Evolutionary conservation across 1,140 invertebrate genomes (phyloP), one percentile per base, ranked within the genome.

Genomic region (Cyclargus thomasi): DNA sequence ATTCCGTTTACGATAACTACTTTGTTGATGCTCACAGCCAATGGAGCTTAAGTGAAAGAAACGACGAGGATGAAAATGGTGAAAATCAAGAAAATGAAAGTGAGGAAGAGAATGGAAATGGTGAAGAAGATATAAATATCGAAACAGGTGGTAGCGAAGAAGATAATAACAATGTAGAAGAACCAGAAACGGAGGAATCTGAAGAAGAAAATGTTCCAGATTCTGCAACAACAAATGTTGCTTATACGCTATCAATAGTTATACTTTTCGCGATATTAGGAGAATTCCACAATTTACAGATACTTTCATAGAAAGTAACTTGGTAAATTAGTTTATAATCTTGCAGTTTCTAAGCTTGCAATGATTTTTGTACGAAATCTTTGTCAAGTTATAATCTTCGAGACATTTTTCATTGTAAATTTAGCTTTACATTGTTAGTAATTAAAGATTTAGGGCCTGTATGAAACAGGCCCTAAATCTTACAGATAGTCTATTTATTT

Each of bases 11-110:
- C 69, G 62, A 71, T 17, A 20, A 75, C 8, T 72, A 84, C 70
- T 89, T 83, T 63, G 57, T 79, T 20, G 83, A 87, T 68, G 86
- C 84, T 21, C 53, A 73, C 63, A 76, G 80, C 39, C 78, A 62
- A 62, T 89, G 80, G 79, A 68, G 69, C 1, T 35, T 85, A 55
- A 70, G 20, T 47, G 70, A 73, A 36, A 77, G 70, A 20, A 66
- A 68, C 53, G 79, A 74, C 5, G 77, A 75, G 21, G 71, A 69
- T 59, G 74, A 74, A 17, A 62, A 66, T 18, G 69, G 23, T 63
- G 69, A 64, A 5, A 67, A 67, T 8, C 67, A 53, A 0, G 64
- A 57, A 18, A 69, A 16, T 7, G 69, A 65, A 14, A 70, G 67
- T 10, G 68, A 59, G 17, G 71, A 20, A 17, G 53, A 21, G 1